Base-by-base conservation (phyloP, 2,888 invertebrate species). In the Acleris holmiana region DNA sequence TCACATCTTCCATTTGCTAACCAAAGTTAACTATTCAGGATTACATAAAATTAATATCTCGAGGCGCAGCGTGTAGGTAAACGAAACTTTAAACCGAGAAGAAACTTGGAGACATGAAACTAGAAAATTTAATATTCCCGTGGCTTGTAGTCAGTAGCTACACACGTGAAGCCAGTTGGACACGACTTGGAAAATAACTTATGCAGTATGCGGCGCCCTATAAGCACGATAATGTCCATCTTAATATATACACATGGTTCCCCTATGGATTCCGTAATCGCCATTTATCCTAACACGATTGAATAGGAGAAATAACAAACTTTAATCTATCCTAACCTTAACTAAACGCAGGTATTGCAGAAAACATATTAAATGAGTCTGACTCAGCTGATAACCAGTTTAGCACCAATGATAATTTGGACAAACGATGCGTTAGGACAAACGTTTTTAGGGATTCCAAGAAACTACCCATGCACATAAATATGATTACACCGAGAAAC, bases 31-130 rank as follows among this genome's bases (percentile, higher is more conserved):
- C 74, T 75, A 76, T 77, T 77, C 66, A 67, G 72, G 73, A 81
- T 85, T 86, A 84, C 80, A 82, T 84, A 82, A 88, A 85, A 86
- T 85, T 86, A 88, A 86, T 88, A 86, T 84, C 82, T 77, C 73
- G 70, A 71, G 75, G 70, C 75, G 74, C 75, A 74, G 74, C 73
- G 80, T 79, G 73, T 79, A 85, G 84, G 86, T 86, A 86, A 84
- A 82, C 80, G 76, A 73, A 86, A 86, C 78, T 86, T 85, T 75
- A 75, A 75, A 82, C 83, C 78, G 76, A 70, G 79, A 76, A 71
- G 69, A 64, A 87, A 88, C 80, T 88, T 76, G 76, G 83, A 80
- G 86, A 88, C 85, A 85, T 78, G 81, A 77, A 84, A 83, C 77
- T 81, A 76, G 81, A 76, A 85, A 88, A 86, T 89, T 85, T 87